Base-by-base conservation (phyloP, 1,140 invertebrate species). In the Lasaia peninsularis region DNA sequence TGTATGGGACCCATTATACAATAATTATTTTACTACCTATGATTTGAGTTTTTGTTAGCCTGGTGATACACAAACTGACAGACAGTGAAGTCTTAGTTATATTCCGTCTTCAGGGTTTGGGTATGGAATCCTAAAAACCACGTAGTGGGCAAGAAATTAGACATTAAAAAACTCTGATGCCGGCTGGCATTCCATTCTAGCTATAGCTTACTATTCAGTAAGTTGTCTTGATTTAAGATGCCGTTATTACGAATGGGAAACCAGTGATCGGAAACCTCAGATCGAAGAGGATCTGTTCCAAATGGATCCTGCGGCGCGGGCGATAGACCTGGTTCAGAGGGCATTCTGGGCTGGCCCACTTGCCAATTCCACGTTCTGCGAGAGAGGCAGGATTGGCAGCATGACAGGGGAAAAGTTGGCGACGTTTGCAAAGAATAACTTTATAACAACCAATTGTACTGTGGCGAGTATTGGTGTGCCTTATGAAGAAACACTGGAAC, bases 361-460 rank as follows among this genome's bases (percentile, higher is more conserved):
- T 0, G 53, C 60, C 0, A 85, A 86, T 35, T 86, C 83, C 2
- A 57, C 78, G 1, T 86, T 69, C 60, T 84, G 83, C 12, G 69
- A 69, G 20, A 59, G 73, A 16, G 71, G 64, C 2, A 63, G 81
- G 9, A 70, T 85, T 5, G 58, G 65, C 6, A 52, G 18, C 16
- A 85, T 86, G 67, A 55, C 63, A 0, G 58, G 58, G 4, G 56
- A 67, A 0, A 60, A 11, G 0, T 49, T 86, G 2, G 52, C 58
- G 14, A 54, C 35, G 3, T 85, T 70, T 18, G 69, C 63, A 0
- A 52, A 52, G 2, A 21, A 10, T 0, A 66, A 80, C 58, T 80
- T 73, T 24, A 73, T 53, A n/a, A 52, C 73, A 2, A 58, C 57
- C 8, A 37, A 62, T 0, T 85, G 79, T 37, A 67, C 69, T 0